These are phyloP conservation scores for Clytia hemisphaerica DNA, from an alignment of 30 jellyfish, hydroid and myxozoan species.

Conservation along the genomic window DNA sequence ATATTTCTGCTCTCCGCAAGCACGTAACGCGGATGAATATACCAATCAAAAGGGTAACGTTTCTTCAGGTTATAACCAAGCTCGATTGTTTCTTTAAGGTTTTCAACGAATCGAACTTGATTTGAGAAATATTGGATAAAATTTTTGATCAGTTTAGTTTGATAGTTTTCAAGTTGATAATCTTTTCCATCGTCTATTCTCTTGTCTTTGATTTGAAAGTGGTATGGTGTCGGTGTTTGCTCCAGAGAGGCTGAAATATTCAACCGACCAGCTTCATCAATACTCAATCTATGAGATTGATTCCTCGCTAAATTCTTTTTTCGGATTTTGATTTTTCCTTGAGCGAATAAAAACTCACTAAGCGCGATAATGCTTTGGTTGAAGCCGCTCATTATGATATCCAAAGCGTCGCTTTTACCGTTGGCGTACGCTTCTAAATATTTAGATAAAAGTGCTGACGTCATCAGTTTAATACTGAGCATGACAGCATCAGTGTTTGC, in stretches of 20 bases:
- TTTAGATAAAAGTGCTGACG: neutral
- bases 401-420: conserved; percentile 13
- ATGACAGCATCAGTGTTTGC: neutral
- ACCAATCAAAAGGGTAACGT: neutral
- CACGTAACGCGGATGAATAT: neutral
- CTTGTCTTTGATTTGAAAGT: neutral
- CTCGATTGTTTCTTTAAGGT: neutral
- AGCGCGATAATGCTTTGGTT: neutral
- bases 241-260: conserved; percentile 3
- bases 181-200: neutral
- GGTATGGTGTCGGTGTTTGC: neutral
- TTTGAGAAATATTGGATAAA: neutral
- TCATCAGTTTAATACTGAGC: neutral
- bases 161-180: neutral
- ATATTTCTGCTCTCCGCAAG: neutral
- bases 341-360: conserved; percentile 9
- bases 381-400: conserved; percentile 36
- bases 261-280: neutral
- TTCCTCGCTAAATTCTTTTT: neutral
- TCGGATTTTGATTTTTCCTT: neutral
- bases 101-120: neutral
- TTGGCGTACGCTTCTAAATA: neutral
- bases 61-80: neutral
- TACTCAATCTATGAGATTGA: neutral
- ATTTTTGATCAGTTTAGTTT: neutral